phyloP scores from a whole-genome alignment of 2,113 vertebrate genomes.

The Phasianus colchicus region DNA sequence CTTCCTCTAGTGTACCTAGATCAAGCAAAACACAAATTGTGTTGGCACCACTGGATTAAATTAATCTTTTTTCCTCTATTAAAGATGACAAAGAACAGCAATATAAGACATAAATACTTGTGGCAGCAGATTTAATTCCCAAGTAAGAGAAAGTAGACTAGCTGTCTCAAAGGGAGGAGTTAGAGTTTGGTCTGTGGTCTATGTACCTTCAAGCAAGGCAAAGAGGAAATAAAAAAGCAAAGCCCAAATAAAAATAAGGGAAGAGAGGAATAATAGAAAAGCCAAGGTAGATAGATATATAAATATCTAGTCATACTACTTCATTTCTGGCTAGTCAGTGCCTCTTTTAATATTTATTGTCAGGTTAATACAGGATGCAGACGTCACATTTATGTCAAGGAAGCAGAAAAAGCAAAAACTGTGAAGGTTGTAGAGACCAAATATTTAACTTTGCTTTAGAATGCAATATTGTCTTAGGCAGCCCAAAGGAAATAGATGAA shows the following conservation, averaged over 20 bases:
- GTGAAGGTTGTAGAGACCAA: neutral
- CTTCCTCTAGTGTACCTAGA: neutral
- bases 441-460: neutral
- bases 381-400: fast-evolving
- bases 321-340: neutral
- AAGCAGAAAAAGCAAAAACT: neutral
- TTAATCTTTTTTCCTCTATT: slow-evolving; percentile 7
- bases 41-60: neutral
- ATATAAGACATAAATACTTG: slow-evolving; percentile 1
- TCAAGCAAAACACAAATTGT: slow-evolving; percentile 1
- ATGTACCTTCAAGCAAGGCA: neutral
- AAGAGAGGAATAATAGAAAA: neutral
- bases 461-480: neutral
- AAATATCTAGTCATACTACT: neutral
- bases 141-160: neutral
- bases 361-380: neutral
- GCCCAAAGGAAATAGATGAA: neutral
- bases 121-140: slow-evolving; percentile 16
- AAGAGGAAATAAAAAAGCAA: neutral
- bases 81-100: slow-evolving; percentile 26
- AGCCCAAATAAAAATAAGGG: neutral
- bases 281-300: neutral
- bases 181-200: neutral
- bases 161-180: neutral
- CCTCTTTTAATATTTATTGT: neutral